Evolutionary conservation across 2,888 invertebrate genomes (phyloP).

Genomic region (Rhingia campestris): DNA sequence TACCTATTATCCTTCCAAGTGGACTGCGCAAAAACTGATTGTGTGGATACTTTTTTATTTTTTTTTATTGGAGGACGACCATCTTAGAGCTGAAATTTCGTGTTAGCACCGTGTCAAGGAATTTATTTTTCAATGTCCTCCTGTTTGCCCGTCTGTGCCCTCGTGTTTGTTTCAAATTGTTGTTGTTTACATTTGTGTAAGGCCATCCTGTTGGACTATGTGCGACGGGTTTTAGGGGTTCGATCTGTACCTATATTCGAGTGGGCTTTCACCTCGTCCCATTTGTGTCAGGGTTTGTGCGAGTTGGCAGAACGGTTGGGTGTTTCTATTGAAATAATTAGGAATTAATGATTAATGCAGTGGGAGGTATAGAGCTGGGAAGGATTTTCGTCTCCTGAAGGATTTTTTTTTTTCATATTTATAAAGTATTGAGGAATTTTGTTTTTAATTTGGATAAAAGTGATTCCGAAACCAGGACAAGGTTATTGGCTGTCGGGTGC

Average conservation of each 20-base stretch:
- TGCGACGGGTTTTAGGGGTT: conserved; percentile 14
- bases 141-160: conserved; percentile 66
- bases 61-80: conserved; percentile 8
- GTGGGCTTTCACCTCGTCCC: conserved; percentile 59
- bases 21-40: conserved; percentile 50
- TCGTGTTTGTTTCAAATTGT: conserved; percentile 50
- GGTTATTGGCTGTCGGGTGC: background rate
- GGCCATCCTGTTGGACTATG: conserved; percentile 30
- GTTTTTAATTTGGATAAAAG: conserved; percentile 14
- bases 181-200: conserved; percentile 35
- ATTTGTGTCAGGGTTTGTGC: conserved; percentile 53
- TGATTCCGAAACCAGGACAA: conserved; percentile 18
- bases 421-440: conserved; percentile 8
- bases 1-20: conserved; percentile 19
- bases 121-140: conserved; percentile 56
- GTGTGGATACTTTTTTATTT: conserved; percentile 28
- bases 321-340: conserved; percentile 43
- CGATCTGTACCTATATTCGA: conserved; percentile 35
- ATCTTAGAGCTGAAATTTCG: conserved; percentile 25
- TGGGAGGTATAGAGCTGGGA: background rate
- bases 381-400: conserved; percentile 3
- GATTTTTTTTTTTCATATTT: background rate
- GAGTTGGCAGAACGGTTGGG: conserved; percentile 1
- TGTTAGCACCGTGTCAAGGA: conserved; percentile 59
- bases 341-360: conserved; percentile 36